These are phyloP conservation scores for Tragulus kanchil DNA, from an alignment of 2,113 vertebrate genomes.

Conservation along the genomic window DNA sequence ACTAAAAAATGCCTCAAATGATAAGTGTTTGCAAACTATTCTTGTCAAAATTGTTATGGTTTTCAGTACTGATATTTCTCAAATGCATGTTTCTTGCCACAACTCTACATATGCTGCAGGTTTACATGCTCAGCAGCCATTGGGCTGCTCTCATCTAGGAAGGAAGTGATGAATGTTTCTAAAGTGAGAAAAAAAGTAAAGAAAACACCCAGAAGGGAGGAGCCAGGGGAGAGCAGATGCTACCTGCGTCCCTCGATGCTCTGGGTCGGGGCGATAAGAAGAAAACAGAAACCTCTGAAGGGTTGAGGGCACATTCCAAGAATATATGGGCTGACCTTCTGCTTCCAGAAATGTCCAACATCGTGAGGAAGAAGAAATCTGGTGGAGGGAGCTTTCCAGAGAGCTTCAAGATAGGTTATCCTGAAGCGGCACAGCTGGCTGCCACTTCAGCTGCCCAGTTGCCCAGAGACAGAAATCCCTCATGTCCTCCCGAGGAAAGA, in stretches of 20 bases:
- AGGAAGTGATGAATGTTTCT: background rate
- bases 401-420: background rate
- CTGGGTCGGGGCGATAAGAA: background rate
- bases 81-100: background rate
- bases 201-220: background rate
- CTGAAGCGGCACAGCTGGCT: background rate
- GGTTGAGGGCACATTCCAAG: background rate
- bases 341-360: background rate
- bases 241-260: background rate
- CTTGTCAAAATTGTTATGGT: background rate
- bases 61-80: background rate
- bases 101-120: background rate
- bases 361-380: fast-evolving
- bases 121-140: no score
- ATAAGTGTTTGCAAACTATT: background rate
- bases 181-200: background rate
- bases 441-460: no score
- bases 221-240: background rate
- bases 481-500: no score
- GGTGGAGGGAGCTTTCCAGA: background rate
- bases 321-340: background rate
- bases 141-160: background rate
- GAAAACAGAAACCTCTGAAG: background rate
- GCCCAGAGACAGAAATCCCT: background rate
- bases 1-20: background rate